Evolutionary conservation across 2,113 vertebrate genomes (phyloP).

Genomic region (Chaenogobius annularis): DNA sequence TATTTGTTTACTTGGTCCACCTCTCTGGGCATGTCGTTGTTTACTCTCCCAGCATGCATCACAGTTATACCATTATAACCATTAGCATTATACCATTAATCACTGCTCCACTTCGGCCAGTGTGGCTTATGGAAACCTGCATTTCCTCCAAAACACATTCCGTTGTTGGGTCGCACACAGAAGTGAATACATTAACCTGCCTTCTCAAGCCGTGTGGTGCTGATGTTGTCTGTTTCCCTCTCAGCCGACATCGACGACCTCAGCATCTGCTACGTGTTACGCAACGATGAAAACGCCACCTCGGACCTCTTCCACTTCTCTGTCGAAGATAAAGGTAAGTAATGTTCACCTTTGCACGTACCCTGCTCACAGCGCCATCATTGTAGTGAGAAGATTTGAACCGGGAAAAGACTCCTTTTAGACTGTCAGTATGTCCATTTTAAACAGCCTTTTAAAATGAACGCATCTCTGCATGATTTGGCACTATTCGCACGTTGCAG

Average conservation of each 20-base stretch:
- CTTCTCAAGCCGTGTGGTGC: neutral
- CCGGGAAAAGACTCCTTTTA: too few species aligned
- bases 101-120: constrained; percentile 11
- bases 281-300: constrained; percentile 82
- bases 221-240: constrained; percentile 10
- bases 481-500: neutral
- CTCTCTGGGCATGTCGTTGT: constrained; percentile 3
- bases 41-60: constrained; percentile 22
- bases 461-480: neutral
- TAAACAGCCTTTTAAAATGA: neutral
- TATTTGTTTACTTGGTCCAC: constrained; percentile 3
- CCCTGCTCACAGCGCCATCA: neutral
- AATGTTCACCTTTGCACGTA: neutral
- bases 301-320: constrained; percentile 87
- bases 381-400: neutral
- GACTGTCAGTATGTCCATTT: neutral
- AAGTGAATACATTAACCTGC: neutral
- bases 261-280: constrained; percentile 90
- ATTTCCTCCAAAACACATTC: neutral
- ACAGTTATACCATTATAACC: constrained; percentile 8
- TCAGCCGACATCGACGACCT: constrained; percentile 89
- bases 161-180: neutral
- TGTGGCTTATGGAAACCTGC: constrained; percentile 19
- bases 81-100: constrained; percentile 25
- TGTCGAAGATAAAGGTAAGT: constrained; percentile 88